Percentiles rank a stretch among this genome's conserved stretches.
Conservation (phyloP, 2,113 vertebrate genomes). For the Clarias batrachus region DNA sequence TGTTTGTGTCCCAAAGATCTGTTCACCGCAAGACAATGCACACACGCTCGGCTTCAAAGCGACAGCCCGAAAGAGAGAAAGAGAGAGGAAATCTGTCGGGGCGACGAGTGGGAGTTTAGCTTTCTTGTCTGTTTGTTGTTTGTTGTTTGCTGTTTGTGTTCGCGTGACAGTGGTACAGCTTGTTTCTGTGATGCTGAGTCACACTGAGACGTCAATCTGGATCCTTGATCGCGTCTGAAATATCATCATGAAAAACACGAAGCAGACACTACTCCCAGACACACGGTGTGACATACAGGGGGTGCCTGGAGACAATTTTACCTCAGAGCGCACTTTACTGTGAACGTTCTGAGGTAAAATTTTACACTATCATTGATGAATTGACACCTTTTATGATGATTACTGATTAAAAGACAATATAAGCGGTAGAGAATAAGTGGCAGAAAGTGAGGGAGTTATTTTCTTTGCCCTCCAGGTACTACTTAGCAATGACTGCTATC, state of each 20-base stretch:
- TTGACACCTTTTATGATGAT: background rate
- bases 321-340: background rate
- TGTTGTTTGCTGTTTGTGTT: constrained; percentile 27
- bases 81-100: constrained; percentile 64
- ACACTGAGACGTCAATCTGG: constrained; percentile 6
- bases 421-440: no score
- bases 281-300: background rate
- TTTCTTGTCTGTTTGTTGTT: constrained; percentile 30
- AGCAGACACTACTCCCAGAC: background rate
- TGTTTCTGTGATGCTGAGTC: constrained; percentile 21
- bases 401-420: background rate
- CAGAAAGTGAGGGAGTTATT: no score
- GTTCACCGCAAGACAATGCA: constrained; percentile 53
- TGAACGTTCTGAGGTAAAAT: background rate
- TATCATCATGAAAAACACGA: background rate
- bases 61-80: constrained; percentile 49
- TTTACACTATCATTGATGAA: background rate
- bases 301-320: background rate
- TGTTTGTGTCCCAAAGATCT: constrained; percentile 55
- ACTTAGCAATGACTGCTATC: background rate
- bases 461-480: background rate
- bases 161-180: constrained; percentile 35
- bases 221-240: constrained; percentile 25
- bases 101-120: constrained; percentile 35
- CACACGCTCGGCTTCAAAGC: constrained; percentile 3